Evolutionary conservation across 2,113 vertebrate species (phyloP).

Genomic region (Phaethornis superciliosus): DNA sequence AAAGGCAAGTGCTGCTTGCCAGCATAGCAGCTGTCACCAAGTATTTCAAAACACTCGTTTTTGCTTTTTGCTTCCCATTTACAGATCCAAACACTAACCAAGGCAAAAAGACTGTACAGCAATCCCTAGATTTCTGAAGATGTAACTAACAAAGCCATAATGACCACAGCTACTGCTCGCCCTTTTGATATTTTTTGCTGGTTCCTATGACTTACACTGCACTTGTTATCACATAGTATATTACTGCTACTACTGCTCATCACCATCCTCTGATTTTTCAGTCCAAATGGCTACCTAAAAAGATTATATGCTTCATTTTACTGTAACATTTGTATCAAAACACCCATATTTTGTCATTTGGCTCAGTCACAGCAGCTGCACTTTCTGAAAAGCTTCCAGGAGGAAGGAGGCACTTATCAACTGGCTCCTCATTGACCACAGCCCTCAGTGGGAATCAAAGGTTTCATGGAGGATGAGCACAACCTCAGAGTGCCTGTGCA

Average conservation of each 20-base stretch:
- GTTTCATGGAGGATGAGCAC: neutral
- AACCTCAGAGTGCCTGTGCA: neutral
- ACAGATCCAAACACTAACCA: neutral
- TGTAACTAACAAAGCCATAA: neutral
- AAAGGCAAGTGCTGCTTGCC: neutral
- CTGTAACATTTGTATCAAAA: neutral
- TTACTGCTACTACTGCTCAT: neutral
- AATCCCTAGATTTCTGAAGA: neutral
- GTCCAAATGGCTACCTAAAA: neutral
- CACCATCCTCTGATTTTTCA: neutral
- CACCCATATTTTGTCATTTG: neutral
- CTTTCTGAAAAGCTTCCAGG: neutral
- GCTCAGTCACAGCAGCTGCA: neutral
- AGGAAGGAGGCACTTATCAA: neutral
- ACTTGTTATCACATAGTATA: neutral
- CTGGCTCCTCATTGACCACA: neutral
- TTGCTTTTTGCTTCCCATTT: neutral
- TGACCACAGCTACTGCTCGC: neutral
- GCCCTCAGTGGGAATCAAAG: neutral
- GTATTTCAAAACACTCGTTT: neutral
- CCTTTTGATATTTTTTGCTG: accelerated
- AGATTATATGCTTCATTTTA: neutral
- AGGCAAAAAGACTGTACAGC: neutral
- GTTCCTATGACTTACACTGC: neutral
- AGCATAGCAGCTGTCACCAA: neutral